Percentiles rank a stretch among this genome's conserved stretches.
Conservation (phyloP, 2,113 vertebrate species). For the Scomber japonicus region DNA sequence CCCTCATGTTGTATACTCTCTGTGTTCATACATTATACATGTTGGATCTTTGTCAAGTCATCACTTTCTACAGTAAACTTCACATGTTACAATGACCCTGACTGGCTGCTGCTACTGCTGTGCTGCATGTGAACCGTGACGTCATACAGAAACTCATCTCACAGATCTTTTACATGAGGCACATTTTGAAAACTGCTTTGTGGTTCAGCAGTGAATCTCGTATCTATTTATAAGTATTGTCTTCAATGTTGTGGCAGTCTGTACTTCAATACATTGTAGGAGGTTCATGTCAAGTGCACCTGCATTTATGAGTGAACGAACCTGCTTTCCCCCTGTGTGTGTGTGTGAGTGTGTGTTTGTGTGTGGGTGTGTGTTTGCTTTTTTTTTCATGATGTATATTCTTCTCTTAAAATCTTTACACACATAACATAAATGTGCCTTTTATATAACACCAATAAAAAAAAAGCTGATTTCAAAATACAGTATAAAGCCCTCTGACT, state of each 20-base stretch:
- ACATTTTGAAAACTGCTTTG: background rate
- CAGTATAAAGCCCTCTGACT: background rate
- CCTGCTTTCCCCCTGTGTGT: background rate
- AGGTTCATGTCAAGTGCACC: too few relatives aligned
- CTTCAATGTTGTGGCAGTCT: background rate
- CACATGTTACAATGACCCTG: conserved; percentile 22
- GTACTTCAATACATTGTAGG: background rate
- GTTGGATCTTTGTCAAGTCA: conserved; percentile 33
- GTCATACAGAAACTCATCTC: background rate
- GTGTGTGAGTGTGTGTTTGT: background rate
- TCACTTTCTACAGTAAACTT: conserved; percentile 33
- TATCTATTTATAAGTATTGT: background rate
- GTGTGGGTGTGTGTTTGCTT: background rate
- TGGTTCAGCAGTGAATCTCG: background rate
- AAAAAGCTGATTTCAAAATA: conserved; percentile 8
- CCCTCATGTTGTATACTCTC: conserved; percentile 29
- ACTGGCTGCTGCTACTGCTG: background rate
- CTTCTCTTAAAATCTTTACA: background rate
- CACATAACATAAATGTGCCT: background rate
- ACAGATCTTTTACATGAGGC: fast-evolving
- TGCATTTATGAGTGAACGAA: too few relatives aligned
- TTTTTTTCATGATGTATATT: background rate
- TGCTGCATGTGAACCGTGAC: background rate
- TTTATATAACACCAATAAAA: conserved; percentile 30
- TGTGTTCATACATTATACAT: conserved; percentile 54